Base-by-base conservation (phyloP, 2,113 vertebrate genomes). In the Caranx melampygus region DNA sequence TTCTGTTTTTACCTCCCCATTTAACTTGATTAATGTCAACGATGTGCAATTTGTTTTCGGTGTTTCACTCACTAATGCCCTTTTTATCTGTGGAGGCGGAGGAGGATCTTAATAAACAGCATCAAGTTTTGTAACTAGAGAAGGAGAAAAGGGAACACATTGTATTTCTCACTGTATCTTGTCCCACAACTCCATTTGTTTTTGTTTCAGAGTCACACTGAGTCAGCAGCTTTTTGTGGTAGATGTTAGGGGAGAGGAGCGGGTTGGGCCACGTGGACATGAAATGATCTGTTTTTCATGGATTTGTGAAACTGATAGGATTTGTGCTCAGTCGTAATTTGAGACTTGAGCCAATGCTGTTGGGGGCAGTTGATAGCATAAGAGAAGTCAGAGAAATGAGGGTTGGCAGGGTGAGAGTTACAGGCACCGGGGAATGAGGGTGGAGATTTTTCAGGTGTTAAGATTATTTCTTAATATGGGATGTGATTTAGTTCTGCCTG, bases 251-350 rank as follows among this genome's bases (percentile, higher is more conserved):
- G 65, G 57, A 82, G 76, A 64, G 66, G 52, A 55, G 69, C 76
- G 78, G 72, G 84, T 45, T 44, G 68, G 82, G 88, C 81, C 87
- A 89, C 64, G 65, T 82, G 90, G 87, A 87, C 78, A 83, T 69
- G 40, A 91, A 92, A 91, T 85, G 79, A 93, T 92, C 90, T 87
- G 87, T 90, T 89, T 89, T 84, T 92, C 86, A 94, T 93, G 86
- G 92, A 94, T 94, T 86, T 78, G 79, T 88, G 92, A 91, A 91
- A 93, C 81, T 88, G 91, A 95, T 94, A 92, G 75, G 72, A 89
- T 91, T 92, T 91, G 82, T 83, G 76, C 82, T 84, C 60, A 20
- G 73, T 72, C 71, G 92, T 91, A 84, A 91, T 90, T 73, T 72
- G 84, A 93, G 79, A 85, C 73, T 75, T 49, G 75, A 83, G 74